A percentile compares a stretch with the other conserved stretches of the same genome.
Conservation (phyloP, 2,113 vertebrate genomes). For the Ptyas mucosa region DNA sequence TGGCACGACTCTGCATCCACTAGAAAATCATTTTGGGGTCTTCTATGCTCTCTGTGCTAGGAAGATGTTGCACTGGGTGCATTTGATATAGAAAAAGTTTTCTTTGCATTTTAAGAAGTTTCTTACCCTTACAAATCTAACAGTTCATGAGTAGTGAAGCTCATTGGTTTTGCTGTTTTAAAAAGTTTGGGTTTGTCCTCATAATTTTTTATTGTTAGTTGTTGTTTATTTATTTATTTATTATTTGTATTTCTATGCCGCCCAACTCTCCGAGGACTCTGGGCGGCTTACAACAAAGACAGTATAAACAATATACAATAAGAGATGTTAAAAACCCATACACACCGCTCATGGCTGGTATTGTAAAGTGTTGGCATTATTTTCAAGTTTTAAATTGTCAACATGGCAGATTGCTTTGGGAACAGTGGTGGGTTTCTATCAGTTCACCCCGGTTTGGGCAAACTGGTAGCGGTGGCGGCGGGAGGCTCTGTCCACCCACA, state of each 20-base stretch:
- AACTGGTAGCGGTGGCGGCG: no score
- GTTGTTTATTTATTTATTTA: no score
- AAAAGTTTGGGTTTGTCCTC: not conserved
- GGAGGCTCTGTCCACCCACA: no score
- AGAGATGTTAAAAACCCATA: no score
- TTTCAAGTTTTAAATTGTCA: not conserved
- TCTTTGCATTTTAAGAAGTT: not conserved
- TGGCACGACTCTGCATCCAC: not conserved
- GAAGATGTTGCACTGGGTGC: not conserved
- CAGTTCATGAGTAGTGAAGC: not conserved
- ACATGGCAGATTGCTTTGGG: not conserved
- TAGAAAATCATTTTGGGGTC: not conserved
- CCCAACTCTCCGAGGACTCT: no score
- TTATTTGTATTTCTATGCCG: no score
- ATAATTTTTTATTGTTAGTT: not conserved
- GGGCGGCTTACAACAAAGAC: no score
- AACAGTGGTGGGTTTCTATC: not conserved
- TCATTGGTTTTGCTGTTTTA: not conserved
- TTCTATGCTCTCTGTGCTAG: not conserved
- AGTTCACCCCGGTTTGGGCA: no score
- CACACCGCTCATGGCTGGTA: no score
- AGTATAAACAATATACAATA: no score
- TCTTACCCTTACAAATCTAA: not conserved
- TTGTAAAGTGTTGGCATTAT: not conserved
- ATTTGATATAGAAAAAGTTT: not conserved